Evolutionary conservation across 2,797 vertebrate genomes (phyloP).

Genomic region (Coregonus ussuriensis): DNA sequence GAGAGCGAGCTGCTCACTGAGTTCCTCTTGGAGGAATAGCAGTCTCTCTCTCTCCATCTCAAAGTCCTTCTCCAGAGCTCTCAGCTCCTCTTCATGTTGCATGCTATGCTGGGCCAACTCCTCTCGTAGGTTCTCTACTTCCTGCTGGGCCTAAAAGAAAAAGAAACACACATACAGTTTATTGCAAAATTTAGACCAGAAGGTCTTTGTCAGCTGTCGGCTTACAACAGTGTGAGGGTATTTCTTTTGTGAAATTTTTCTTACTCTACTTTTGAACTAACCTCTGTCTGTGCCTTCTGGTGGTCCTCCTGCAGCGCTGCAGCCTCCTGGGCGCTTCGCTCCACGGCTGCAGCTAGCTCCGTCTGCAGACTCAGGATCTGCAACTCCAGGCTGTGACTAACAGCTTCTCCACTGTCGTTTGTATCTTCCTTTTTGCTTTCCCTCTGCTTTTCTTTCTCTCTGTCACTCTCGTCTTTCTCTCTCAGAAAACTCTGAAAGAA

Average conservation of each 20-base stretch:
- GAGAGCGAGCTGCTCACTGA: conserved; percentile 75
- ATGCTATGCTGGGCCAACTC: conserved; percentile 76
- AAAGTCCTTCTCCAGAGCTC: conserved; percentile 78
- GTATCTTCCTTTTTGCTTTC: conserved; percentile 61
- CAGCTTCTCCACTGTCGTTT: conserved; percentile 66
- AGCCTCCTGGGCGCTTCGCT: conserved; percentile 72
- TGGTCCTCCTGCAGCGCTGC: conserved; percentile 75
- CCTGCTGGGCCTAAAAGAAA: conserved; percentile 64
- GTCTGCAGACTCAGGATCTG: conserved; percentile 75
- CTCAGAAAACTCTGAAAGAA: conserved; percentile 78
- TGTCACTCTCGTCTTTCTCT: conserved; percentile 70
- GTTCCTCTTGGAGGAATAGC: conserved; percentile 75
- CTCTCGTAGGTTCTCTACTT: conserved; percentile 81
- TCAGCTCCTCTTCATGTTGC: conserved; percentile 82
- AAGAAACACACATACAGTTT: not conserved
- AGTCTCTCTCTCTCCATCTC: conserved; percentile 82
- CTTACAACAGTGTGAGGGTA: not conserved
- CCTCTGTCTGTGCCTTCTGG: conserved; percentile 74
- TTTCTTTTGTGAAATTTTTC: not conserved
- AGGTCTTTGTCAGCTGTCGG: not conserved
- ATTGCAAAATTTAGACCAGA: not conserved
- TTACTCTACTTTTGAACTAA: not conserved
- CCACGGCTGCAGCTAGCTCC: conserved; percentile 70
- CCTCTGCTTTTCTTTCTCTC: conserved; percentile 61
- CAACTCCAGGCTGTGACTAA: conserved; percentile 71